Evolutionary conservation across 2,113 vertebrate species (phyloP).

Genomic region (Cebus imitator): DNA sequence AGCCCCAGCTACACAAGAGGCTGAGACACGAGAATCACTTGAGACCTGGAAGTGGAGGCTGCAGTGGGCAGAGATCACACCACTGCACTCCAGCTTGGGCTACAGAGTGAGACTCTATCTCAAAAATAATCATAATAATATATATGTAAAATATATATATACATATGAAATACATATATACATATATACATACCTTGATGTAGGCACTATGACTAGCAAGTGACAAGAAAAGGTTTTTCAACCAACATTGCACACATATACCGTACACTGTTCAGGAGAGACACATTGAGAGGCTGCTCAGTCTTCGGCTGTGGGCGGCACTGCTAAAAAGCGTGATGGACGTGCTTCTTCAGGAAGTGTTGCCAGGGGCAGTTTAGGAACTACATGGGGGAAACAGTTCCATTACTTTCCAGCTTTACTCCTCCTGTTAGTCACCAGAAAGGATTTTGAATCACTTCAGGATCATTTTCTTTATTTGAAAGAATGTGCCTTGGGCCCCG

Average conservation of each 20-base stretch:
- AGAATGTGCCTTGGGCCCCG: background rate
- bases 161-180: too few species aligned
- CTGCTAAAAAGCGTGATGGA: background rate
- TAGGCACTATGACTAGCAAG: background rate
- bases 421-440: background rate
- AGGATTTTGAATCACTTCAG: background rate
- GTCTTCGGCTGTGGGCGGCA: too few species aligned
- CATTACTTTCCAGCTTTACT: background rate
- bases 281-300: accelerated
- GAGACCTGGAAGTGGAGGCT: too few species aligned
- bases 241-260: too few species aligned
- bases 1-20: too few species aligned
- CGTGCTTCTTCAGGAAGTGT: background rate
- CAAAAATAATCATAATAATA: too few species aligned
- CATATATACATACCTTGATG: background rate
- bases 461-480: background rate
- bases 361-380: background rate
- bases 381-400: background rate
- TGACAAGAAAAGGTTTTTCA: background rate
- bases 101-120: too few species aligned
- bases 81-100: too few species aligned
- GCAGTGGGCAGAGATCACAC: too few species aligned
- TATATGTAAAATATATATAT: too few species aligned
- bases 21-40: too few species aligned
- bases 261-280: accelerated